Conservation (phyloP, 2,797 vertebrate species). For the Luscinia luscinia region DNA sequence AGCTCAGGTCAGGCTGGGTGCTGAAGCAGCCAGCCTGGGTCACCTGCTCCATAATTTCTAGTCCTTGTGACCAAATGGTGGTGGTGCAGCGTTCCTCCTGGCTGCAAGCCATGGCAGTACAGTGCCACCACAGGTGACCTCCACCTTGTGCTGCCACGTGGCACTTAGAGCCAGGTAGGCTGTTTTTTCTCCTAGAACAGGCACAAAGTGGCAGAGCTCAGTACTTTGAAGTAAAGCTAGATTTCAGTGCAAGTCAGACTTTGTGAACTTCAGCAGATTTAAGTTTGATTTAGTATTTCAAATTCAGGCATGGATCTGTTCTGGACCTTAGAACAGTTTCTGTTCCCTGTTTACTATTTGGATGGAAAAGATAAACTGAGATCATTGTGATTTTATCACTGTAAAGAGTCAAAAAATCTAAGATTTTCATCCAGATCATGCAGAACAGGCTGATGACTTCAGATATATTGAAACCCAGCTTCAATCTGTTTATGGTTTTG, state of each 20-base stretch:
- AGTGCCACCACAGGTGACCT: background rate
- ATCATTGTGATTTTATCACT: background rate
- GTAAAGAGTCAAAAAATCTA: background rate
- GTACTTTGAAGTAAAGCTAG: background rate
- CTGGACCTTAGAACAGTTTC: background rate
- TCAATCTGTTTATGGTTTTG: constrained; percentile 17
- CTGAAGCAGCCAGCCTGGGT: background rate
- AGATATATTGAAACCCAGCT: background rate
- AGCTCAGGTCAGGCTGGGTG: background rate
- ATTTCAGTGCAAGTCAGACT: background rate
- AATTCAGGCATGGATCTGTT: background rate
- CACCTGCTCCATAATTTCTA: background rate
- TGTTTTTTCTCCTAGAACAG: background rate
- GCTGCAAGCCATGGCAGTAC: background rate
- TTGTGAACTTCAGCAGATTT: background rate
- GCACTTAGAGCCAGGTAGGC: background rate
- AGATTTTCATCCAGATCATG: background rate
- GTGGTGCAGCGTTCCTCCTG: background rate
- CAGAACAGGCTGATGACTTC: background rate
- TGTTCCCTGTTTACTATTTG: background rate
- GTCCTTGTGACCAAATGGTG: background rate
- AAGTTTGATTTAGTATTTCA: background rate
- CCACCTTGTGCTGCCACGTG: background rate
- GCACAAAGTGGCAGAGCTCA: background rate
- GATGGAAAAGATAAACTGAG: background rate